Base-by-base conservation (phyloP, 2,113 vertebrate genomes). In the Apteryx owenii region DNA sequence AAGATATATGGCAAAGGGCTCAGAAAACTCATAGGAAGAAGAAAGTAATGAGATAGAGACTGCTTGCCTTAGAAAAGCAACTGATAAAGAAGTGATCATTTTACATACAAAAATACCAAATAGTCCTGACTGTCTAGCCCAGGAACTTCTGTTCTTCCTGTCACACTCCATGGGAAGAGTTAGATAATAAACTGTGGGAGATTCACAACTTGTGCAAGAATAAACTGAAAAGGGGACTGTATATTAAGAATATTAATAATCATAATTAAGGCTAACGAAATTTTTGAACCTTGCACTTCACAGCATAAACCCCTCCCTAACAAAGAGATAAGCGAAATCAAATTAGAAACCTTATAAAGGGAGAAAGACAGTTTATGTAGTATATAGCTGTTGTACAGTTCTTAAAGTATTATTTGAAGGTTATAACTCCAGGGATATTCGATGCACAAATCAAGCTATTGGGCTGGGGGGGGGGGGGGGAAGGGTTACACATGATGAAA, bases 1-100 rank as follows among this genome's bases (percentile, higher is more conserved):
- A 81, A 88, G 46, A 51, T 50, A 51, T 36, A 36, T 26, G 46
- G 50, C n/a, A 60, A 19, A 51, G 36, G 20, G 6, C 38, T 86
- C 81, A 36, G 44, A 66, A 87, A 81, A 73, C 7, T 69, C 9
- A 18, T 64, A 48, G 3, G 28, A 90, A 26, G 19, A 62, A 2
- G 3, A 80, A 79, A 65, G 44, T 9, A 31, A 33, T 58, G 60
- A 9, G 40, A 60, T 0, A 53, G 20, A 88, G 23, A 26, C 15
- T 80, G 15, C 46, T 76, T 82, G 25, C 25, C 48, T 84, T 88
- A 28, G 62, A 79, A 94, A 95, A 83, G 31, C 18, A 60, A 78
- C 12, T 1, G 1, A 75, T 42, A 70, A 85, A 82, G 44, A 83
- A 72, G 3, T 22, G 29, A 36, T 78, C 7, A 7, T 12, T 93